Percentiles rank a stretch among this genome's conserved stretches.
Evolutionary conservation across 2,797 vertebrate species (phyloP).

Genomic region (Morus bassanus): DNA sequence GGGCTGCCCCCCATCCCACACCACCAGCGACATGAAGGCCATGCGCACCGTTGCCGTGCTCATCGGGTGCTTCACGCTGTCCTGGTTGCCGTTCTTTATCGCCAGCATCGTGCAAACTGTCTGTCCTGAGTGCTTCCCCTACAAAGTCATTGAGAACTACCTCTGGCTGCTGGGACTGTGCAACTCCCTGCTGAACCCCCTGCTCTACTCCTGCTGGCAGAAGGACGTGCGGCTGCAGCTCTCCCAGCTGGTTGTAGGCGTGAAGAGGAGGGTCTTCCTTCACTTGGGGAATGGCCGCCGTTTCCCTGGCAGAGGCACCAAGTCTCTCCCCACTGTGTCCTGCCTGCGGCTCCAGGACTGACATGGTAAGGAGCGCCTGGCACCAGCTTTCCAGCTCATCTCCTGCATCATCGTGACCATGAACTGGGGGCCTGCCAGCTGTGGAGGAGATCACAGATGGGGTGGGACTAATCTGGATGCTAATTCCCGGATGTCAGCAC

Average conservation of each 20-base stretch:
- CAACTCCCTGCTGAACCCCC: constrained; percentile 89
- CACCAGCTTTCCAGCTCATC: neutral
- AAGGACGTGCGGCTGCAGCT: constrained; percentile 84
- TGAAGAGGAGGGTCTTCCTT: constrained; percentile 48
- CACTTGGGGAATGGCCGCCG: neutral
- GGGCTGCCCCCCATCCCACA: neutral
- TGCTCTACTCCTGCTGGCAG: constrained; percentile 91
- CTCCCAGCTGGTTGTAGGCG: constrained; percentile 70
- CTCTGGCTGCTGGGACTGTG: constrained; percentile 87
- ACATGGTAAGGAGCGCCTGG: neutral
- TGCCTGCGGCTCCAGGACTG: constrained; percentile 48
- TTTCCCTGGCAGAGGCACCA: neutral
- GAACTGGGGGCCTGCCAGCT: accelerated
- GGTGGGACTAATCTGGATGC: neutral
- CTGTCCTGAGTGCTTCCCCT: constrained; percentile 78
- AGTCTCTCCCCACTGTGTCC: constrained; percentile 48
- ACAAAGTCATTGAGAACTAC: constrained; percentile 79
- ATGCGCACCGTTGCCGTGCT: constrained; percentile 84
- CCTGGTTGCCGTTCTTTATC: constrained; percentile 89
- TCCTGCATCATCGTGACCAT: accelerated
- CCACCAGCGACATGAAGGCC: constrained; percentile 82
- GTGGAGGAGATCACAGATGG: accelerated
- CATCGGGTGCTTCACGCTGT: constrained; percentile 85
- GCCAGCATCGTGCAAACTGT: constrained; percentile 79
- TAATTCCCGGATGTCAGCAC: accelerated